Percentiles rank a stretch among this genome's conserved stretches.
phyloP scores from a whole-genome alignment of 1,140 invertebrate genomes.

The Nylanderia fulva region DNA sequence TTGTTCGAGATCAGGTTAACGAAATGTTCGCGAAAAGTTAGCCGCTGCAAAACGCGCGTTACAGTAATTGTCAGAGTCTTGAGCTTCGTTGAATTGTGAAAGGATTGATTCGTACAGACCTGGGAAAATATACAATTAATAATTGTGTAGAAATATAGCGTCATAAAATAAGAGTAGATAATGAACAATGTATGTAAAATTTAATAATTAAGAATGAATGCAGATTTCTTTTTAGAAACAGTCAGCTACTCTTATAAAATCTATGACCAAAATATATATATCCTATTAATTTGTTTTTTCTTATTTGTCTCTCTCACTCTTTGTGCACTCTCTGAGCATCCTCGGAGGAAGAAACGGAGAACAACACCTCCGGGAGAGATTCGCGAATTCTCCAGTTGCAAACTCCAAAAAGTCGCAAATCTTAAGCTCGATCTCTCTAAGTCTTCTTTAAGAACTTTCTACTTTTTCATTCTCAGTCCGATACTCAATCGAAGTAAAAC shows the following conservation, averaged over 20 bases:
- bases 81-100: not conserved
- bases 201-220: not conserved
- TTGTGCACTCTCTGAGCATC: not conserved
- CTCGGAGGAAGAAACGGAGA: not conserved
- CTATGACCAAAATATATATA: not conserved
- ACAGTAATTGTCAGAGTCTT: not conserved
- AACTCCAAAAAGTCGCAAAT: slow-evolving; percentile 51
- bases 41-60: not conserved
- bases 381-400: not conserved
- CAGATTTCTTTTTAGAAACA: not conserved
- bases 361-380: not conserved
- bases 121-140: not conserved
- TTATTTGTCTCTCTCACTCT: not conserved
- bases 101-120: not conserved
- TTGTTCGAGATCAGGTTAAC: slow-evolving; percentile 21
- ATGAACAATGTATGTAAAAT: not conserved
- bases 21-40: slow-evolving; percentile 8
- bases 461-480: slow-evolving; percentile 8
- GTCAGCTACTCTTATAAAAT: not conserved
- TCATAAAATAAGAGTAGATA: not conserved
- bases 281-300: not conserved
- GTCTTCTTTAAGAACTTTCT: slow-evolving; percentile 40
- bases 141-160: not conserved
- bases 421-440: slow-evolving; percentile 31
- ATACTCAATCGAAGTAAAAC: slow-evolving; percentile 30